Evolutionary conservation across 1,140 invertebrate species (phyloP), one percentile per base, ranked within the genome.

Genomic region (Cydia amplana): DNA sequence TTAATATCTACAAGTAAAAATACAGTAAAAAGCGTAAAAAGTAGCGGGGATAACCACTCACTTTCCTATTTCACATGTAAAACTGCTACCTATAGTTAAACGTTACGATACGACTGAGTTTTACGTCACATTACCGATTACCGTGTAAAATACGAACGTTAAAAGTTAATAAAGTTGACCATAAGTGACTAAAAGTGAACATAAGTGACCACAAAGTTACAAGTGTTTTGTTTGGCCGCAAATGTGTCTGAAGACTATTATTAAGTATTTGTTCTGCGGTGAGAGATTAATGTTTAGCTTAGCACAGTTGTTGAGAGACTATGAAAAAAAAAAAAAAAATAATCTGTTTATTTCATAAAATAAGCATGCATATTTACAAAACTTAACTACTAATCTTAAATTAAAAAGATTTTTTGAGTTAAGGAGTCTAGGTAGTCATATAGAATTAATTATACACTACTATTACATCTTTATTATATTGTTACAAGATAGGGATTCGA

Each of bases 41-140:
- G 36, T 18, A 40, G 65, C 55, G 64, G 65, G 65, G 28, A 43
- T 70, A 9, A 65, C 18, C 72, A 40, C 72, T 73, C 75, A 78
- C 82, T 83, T 83, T 83, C 78, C 79, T 80, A 80, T 83, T 83
- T 80, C 74, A 72, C 70, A 83, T 80, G 65, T 76, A 76, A 77
- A 80, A 1, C n/a, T n/a, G n/a, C n/a, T n/a, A n/a, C n/a, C 1
- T 16, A 0, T 51, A 20, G 55, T 20, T 75, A 74, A 76, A 76
- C 67, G 72, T 76, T 67, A 18, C 16, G n/a, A 23, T 60, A 60
- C 55, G 18, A 60, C n/a, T 60, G 55, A 6, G n/a, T n/a, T 60
- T 60, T 12, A n/a, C 55, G n/a, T 60, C 12, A 20, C 55, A 10
- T 60, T 10, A 60, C 20, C n/a, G n/a, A 23, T 60, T 60, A 60